Evolutionary conservation across 2,797 vertebrate species (phyloP).

Genomic region (Amblyraja radiata): DNA sequence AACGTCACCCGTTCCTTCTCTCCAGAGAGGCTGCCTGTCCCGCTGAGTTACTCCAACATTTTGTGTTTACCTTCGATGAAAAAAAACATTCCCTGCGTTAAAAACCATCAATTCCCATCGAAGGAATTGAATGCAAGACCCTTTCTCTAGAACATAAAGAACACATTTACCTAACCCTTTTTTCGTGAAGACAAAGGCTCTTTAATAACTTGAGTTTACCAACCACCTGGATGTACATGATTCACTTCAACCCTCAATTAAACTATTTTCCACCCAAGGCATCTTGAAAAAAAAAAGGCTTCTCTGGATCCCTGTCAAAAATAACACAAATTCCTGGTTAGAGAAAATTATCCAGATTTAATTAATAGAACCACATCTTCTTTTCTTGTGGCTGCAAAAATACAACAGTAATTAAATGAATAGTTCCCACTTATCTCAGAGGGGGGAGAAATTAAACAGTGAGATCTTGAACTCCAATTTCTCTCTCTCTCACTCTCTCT

Average conservation of each 20-base stretch:
- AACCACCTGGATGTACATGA: conserved; percentile 10
- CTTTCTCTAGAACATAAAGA: not conserved
- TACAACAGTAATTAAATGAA: conserved; percentile 21
- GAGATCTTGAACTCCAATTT: not conserved
- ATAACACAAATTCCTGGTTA: conserved; percentile 31
- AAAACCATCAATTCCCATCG: not conserved
- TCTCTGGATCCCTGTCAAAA: not conserved
- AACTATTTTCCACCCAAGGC: conserved; percentile 12
- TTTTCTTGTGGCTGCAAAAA: conserved; percentile 1
- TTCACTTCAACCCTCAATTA: conserved; percentile 18
- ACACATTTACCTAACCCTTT: not conserved
- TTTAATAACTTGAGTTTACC: conserved; percentile 27
- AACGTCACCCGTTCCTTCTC: no score
- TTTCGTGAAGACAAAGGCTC: conserved; percentile 8
- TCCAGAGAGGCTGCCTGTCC: no score
- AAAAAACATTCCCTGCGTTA: no score
- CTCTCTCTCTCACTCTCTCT: no score
- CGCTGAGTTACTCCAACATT: no score
- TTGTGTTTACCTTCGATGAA: no score
- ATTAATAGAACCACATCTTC: not conserved
- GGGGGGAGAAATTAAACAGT: not conserved
- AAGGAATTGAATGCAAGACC: not conserved
- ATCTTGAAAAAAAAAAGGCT: not conserved
- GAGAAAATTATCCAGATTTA: conserved; percentile 12
- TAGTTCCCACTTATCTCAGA: not conserved